These are phyloP conservation scores for Macropodus opercularis DNA, from an alignment of 2,797 vertebrate species.

Conservation along the genomic window DNA sequence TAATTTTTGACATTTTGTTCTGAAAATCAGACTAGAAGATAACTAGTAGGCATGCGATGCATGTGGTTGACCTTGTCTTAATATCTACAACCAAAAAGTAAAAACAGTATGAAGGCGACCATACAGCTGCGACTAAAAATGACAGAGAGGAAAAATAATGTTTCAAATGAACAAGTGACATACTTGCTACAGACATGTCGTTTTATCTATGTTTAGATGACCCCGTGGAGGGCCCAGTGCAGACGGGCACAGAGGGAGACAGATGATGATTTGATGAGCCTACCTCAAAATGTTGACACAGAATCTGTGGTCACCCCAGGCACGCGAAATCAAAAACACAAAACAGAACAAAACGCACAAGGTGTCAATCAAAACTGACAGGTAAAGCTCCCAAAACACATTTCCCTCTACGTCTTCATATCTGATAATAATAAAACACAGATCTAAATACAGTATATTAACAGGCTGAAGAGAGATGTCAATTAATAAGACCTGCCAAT, in stretches of 20 bases:
- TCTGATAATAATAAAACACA: neutral
- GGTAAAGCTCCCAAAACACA: neutral
- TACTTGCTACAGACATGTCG: neutral
- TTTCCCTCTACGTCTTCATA: neutral
- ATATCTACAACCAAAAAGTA: neutral
- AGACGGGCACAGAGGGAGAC: neutral
- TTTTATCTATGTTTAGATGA: slow-evolving; percentile 1
- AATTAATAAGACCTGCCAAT: neutral
- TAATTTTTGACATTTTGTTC: too few species aligned
- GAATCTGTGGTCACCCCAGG: slow-evolving; percentile 4
- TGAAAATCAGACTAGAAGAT: too few species aligned
- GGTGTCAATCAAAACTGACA: neutral
- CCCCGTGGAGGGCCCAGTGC: neutral
- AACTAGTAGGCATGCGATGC: too few species aligned
- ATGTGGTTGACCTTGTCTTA: too few species aligned
- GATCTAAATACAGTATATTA: neutral
- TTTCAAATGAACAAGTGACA: neutral
- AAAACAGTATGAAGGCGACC: neutral
- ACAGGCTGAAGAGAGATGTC: neutral
- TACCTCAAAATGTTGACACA: slow-evolving; percentile 2
- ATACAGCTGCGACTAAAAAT: neutral
- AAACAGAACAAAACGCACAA: neutral
- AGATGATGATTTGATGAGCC: neutral
- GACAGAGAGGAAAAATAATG: neutral
- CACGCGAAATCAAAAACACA: neutral